phyloP scores from a whole-genome alignment of 2,888 invertebrate species.

The Thereva nobilitata region DNA sequence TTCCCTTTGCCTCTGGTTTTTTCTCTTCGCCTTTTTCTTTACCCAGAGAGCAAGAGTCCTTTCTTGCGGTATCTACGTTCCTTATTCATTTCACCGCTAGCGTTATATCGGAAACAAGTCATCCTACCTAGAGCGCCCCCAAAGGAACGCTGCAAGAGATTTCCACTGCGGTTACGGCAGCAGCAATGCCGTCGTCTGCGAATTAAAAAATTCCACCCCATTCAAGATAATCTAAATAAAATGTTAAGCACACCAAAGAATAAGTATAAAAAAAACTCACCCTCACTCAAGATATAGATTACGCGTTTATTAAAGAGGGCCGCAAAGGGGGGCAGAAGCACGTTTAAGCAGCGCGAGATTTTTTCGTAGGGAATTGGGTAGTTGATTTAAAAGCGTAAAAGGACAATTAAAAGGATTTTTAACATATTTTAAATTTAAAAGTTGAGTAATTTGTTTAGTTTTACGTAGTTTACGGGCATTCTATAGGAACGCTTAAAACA shows the following conservation, averaged over 20 bases:
- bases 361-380: slow-evolving; percentile 1
- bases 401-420: slow-evolving; percentile 13
- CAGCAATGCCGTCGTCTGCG: slow-evolving; percentile 9
- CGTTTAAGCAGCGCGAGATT: slow-evolving; percentile 2
- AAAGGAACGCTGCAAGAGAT: not conserved
- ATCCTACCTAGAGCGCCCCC: slow-evolving; percentile 6
- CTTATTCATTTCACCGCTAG: slow-evolving; percentile 16
- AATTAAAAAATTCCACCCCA: slow-evolving; percentile 34
- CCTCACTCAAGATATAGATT: slow-evolving; percentile 23
- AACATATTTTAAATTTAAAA: no score
- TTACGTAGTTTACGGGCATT: no score
- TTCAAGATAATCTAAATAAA: slow-evolving; percentile 34
- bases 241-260: slow-evolving; percentile 27
- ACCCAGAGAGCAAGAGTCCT: slow-evolving; percentile 1
- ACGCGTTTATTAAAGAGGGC: slow-evolving; percentile 28
- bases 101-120: slow-evolving; percentile 32
- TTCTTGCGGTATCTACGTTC: slow-evolving; percentile 11
- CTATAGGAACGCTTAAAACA: no score
- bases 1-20: no score
- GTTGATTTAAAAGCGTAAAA: slow-evolving; percentile 22
- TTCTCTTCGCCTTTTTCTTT: not conserved
- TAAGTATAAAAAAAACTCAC: slow-evolving; percentile 25
- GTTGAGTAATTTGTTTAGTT: no score
- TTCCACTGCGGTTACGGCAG: slow-evolving; percentile 8
- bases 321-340: slow-evolving; percentile 8